Percentiles rank a stretch among this genome's conserved stretches.
Evolutionary conservation across 1,140 invertebrate species (phyloP).

Genomic region (Dreissena polymorpha): DNA sequence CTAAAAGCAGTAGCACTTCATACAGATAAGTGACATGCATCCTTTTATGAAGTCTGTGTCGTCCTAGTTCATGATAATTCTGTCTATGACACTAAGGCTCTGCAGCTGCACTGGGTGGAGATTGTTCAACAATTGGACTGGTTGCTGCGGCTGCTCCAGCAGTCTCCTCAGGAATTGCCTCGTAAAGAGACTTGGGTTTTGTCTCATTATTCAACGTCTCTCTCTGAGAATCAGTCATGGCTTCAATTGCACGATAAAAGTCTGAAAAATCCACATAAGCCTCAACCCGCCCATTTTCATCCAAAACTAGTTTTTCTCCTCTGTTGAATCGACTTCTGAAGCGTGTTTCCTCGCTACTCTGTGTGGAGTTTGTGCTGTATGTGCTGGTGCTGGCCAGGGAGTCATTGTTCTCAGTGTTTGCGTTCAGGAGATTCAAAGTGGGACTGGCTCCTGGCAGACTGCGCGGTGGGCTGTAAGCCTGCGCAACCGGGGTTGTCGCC

Average conservation of each 20-base stretch:
- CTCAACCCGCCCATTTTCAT: conserved; percentile 85
- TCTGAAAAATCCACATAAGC: conserved; percentile 92
- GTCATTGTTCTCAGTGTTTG: conserved; percentile 52
- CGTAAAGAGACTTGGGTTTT: conserved; percentile 74
- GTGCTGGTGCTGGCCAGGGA: conserved; percentile 68
- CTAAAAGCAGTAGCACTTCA: too few relatives aligned
- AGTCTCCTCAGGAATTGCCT: conserved; percentile 75
- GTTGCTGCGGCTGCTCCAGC: conserved; percentile 8
- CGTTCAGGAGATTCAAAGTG: conserved; percentile 32
- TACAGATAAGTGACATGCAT: too few relatives aligned
- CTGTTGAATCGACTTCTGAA: conserved; percentile 65
- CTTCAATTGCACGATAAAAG: conserved; percentile 88
- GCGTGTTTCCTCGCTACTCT: conserved; percentile 71
- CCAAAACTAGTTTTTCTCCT: conserved; percentile 78
- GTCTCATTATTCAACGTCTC: conserved; percentile 70
- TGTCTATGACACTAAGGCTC: too few relatives aligned
- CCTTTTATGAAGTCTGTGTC: too few relatives aligned
- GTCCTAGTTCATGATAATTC: too few relatives aligned
- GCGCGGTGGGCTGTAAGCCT: conserved; percentile 33
- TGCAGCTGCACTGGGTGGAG: conserved; percentile 20
- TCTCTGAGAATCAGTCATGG: conserved; percentile 75
- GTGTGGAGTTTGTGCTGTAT: conserved; percentile 69
- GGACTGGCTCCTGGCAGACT: conserved; percentile 46
- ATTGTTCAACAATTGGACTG: conserved; percentile 11
- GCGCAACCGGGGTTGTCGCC: conserved; percentile 55